Evolutionary conservation across 2,113 vertebrate genomes (phyloP).

Genomic region (Caranx melampygus): DNA sequence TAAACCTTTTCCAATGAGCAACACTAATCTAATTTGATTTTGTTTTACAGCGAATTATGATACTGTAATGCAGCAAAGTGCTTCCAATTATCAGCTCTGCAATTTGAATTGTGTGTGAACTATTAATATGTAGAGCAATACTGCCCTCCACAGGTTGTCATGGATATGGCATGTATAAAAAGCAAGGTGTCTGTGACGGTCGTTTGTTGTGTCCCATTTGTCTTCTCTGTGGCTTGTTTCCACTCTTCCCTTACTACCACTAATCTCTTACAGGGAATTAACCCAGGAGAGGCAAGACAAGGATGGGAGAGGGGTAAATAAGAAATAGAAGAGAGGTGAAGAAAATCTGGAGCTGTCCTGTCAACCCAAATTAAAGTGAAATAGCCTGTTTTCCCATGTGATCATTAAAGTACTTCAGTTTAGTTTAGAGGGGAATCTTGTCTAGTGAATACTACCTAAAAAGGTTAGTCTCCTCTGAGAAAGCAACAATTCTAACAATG

Average conservation of each 20-base stretch:
- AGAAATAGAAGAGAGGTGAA: background rate
- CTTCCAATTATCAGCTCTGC: conserved; percentile 49
- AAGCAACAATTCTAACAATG: background rate
- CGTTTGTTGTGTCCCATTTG: conserved; percentile 28
- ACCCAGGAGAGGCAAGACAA: background rate
- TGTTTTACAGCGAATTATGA: conserved; percentile 44
- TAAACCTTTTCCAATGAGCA: conserved; percentile 27
- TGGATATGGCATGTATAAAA: conserved; percentile 4
- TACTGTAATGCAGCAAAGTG: conserved; percentile 64
- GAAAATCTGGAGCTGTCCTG: background rate
- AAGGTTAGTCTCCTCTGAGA: background rate
- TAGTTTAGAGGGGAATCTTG: background rate
- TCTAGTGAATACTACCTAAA: background rate
- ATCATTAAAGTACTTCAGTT: background rate
- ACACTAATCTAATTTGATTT: conserved; percentile 39
- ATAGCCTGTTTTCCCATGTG: background rate
- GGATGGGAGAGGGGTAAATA: background rate
- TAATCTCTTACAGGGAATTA: conserved; percentile 20
- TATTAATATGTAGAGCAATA: conserved; percentile 73
- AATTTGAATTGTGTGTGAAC: conserved; percentile 26
- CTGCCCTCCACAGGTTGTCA: conserved; percentile 79
- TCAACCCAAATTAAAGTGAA: background rate
- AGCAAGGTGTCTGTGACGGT: background rate
- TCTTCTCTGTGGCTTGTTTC: conserved; percentile 28
- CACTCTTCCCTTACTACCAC: background rate